Percentiles rank a stretch among this genome's conserved stretches.
Evolutionary conservation across 2,888 invertebrate genomes (phyloP).

Genomic region (Papilio elwesi): DNA sequence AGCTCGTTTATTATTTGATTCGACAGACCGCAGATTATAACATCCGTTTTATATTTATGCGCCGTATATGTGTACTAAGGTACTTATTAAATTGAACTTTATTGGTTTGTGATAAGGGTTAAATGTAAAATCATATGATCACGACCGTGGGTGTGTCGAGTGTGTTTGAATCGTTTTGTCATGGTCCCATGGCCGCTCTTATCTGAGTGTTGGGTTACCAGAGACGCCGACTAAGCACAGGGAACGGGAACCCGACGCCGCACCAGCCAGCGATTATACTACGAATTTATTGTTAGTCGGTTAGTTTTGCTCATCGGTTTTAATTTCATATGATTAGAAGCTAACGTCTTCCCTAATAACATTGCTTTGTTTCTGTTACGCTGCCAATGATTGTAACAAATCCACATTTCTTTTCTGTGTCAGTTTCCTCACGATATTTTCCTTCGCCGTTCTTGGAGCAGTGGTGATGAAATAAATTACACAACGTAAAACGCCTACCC

Average conservation of each 20-base stretch:
- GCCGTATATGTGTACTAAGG: constrained; percentile 38
- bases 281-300: constrained; percentile 46
- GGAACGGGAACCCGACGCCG: constrained; percentile 54
- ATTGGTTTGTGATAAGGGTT: constrained; percentile 42
- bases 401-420: background rate
- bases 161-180: constrained; percentile 52
- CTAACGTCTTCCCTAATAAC: constrained; percentile 17
- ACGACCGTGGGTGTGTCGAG: constrained; percentile 33
- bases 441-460: too few relatives aligned
- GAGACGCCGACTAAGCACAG: constrained; percentile 66
- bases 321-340: constrained; percentile 33
- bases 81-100: constrained; percentile 46
- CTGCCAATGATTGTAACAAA: background rate
- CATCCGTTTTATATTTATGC: constrained; percentile 63
- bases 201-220: constrained; percentile 73
- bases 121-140: constrained; percentile 20
- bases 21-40: constrained; percentile 62
- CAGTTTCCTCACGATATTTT: too few relatives aligned
- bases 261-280: constrained; percentile 50
- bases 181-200: constrained; percentile 63
- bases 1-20: constrained; percentile 59
- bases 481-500: too few relatives aligned
- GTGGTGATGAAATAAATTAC: too few relatives aligned
- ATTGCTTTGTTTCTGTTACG: constrained; percentile 5
- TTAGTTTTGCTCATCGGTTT: constrained; percentile 25